Base-by-base conservation (phyloP, 64 coral and sea anemone species). In the Platygyra sinensis region DNA sequence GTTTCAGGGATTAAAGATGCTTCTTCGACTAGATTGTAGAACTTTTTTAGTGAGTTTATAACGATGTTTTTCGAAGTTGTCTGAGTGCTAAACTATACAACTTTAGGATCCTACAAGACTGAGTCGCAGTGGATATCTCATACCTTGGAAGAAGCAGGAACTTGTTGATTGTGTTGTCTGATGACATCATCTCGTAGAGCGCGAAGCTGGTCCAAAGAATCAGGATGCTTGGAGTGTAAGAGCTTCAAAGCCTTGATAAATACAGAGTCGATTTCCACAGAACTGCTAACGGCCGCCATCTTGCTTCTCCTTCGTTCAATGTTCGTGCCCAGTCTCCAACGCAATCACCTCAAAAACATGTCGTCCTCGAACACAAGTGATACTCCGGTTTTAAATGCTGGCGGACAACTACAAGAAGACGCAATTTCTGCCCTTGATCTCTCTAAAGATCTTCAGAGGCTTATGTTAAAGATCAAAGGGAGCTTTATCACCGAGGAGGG, bases 161-260 rank as follows among this genome's bases (percentile, higher is more conserved):
- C 88, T 54, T 92, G 95, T 30, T 96, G 91, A 24, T 71, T 90
- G 27, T 99, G 91, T 67, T 99, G 94, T 74, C 91, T 93, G 30
- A 99, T 86, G 4, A 89, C 84, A 51, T 99, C 97, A 89, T 99
- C 97, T 80, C 97, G 65, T 46, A 99, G 86, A 17, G 85, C 80
- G 85, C 94, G 87, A 9, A 99, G 91, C 78, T 99, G 94, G 24
- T 99, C 97, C 32, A 94, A 31, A 13, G 97, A 95, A 60, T 93
- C 94, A 71, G 97, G 97, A 73, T 99, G 91, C 67, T 89, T 84
- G 6, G 97, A 99, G 57, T 99, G 97, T 18, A 99, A 65, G 24
- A 99, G 87, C 80, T 89, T 93, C 62, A 99, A 92, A 75, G 97
- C 97, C 83, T 95, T 95, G 27, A 99, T 64, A 64, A 96, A 99